Percentiles rank a stretch among this genome's conserved stretches.
phyloP scores from a whole-genome alignment of 2,797 vertebrate species.

The Rhinophrynus dorsalis region DNA sequence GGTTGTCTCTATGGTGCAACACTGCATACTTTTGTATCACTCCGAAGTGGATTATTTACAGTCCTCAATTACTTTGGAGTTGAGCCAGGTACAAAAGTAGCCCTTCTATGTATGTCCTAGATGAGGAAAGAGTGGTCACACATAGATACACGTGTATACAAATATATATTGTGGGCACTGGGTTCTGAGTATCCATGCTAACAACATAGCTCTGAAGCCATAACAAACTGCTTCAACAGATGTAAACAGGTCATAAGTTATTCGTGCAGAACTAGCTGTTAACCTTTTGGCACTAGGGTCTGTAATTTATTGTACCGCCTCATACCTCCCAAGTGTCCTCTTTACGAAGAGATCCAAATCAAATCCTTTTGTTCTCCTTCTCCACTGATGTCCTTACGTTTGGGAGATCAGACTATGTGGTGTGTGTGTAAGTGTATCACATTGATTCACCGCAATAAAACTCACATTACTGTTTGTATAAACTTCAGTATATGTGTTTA shows the following conservation, averaged over 20 bases:
- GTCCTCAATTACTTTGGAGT: constrained; percentile 15
- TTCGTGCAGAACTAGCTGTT: neutral
- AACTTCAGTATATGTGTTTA: no score
- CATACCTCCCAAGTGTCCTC: no score
- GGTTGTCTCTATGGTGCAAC: constrained; percentile 18
- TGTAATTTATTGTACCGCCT: no score
- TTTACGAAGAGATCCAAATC: no score
- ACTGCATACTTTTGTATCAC: constrained; percentile 27
- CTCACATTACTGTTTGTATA: no score
- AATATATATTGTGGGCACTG: neutral
- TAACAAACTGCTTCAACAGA: neutral
- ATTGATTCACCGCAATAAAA: no score
- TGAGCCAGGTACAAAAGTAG: neutral
- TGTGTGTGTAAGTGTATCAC: no score
- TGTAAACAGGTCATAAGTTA: neutral
- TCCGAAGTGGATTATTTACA: constrained; percentile 26
- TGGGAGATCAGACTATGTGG: no score
- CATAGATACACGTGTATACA: neutral
- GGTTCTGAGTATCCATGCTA: neutral
- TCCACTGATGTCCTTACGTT: no score
- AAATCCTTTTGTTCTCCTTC: no score
- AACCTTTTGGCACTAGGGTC: neutral
- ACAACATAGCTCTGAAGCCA: neutral
- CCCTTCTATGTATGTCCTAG: neutral
- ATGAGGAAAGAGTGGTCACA: neutral